Evolutionary conservation across 2,113 vertebrate species (phyloP).

Genomic region (Ellobius talpinus): DNA sequence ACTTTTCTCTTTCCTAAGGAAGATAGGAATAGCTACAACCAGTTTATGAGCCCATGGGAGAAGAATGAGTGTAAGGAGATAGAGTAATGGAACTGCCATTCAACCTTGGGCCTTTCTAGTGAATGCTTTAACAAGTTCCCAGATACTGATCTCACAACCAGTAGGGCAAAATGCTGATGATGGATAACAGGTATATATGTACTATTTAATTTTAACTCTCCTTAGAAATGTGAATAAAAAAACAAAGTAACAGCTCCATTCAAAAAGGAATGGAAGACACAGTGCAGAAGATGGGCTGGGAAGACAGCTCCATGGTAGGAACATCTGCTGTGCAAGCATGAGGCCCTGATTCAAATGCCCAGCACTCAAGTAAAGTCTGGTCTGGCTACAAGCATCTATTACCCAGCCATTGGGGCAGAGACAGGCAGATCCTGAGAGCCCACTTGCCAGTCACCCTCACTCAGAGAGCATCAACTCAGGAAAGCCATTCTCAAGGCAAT

Average conservation of each 20-base stretch:
- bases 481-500: background rate
- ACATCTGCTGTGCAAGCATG: background rate
- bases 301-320: background rate
- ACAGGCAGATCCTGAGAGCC: background rate
- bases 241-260: background rate
- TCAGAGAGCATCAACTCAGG: background rate
- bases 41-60: no score
- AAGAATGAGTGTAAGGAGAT: no score
- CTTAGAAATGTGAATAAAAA: background rate
- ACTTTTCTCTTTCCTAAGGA: background rate
- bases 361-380: background rate
- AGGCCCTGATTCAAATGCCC: no score
- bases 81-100: no score
- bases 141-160: no score
- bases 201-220: background rate
- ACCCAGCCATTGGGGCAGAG: background rate
- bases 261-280: background rate
- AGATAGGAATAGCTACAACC: background rate
- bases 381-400: background rate
- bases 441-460: background rate
- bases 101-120: no score
- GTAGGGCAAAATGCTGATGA: background rate
- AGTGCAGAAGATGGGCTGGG: background rate
- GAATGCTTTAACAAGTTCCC: no score
- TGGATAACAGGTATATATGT: background rate